Percentiles rank a stretch among this genome's conserved stretches.
Conservation (phyloP, 1,140 invertebrate species). For the Drosophila sucinea region DNA sequence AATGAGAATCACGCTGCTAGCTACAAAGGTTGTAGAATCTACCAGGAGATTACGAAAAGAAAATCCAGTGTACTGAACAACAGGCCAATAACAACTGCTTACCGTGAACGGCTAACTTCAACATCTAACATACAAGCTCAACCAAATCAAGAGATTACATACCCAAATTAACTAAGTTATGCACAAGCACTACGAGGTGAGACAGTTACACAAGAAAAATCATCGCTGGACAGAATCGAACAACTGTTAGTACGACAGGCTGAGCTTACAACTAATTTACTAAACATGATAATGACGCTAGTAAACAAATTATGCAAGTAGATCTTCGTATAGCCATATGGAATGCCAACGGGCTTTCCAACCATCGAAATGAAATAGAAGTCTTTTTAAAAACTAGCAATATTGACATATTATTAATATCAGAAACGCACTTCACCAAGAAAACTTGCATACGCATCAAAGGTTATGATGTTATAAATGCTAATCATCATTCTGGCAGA, state of each 20-base stretch:
- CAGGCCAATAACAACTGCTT: not conserved
- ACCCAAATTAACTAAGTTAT: not conserved
- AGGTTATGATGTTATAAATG: not conserved
- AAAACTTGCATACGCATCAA: not conserved
- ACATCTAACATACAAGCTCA: not conserved
- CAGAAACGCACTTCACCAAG: not conserved
- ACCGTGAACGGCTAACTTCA: not conserved
- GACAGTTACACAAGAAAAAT: not conserved
- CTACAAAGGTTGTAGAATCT: not conserved
- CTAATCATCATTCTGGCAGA: not conserved
- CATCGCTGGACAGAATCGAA: not conserved
- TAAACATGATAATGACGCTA: not conserved
- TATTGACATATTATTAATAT: not conserved
- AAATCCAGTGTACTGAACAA: not conserved
- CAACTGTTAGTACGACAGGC: not conserved
- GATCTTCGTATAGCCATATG: not conserved
- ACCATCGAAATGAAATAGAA: not conserved
- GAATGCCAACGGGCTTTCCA: not conserved
- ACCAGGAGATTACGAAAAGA: not conserved
- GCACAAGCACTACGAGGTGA: not conserved
- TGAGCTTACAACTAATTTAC: not conserved
- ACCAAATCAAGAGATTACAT: not conserved
- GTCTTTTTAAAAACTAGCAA: not conserved
- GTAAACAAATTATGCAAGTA: conserved; percentile 1
- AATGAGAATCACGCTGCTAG: conserved; percentile 1